phyloP scores from a whole-genome alignment of 2,113 vertebrate genomes.

The Phylloscopus trochilus region DNA sequence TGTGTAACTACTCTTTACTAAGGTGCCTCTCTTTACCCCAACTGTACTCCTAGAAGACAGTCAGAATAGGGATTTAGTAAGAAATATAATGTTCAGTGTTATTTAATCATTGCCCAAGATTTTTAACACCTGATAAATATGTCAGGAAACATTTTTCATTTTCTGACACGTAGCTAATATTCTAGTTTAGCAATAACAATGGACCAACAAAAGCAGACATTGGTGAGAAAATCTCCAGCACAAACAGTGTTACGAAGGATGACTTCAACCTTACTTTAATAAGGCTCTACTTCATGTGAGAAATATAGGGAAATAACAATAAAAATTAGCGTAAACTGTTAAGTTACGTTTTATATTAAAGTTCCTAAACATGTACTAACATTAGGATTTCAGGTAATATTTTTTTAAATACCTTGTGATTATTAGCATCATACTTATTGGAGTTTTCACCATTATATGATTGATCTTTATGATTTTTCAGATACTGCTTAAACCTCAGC shows the following conservation, averaged over 20 bases:
- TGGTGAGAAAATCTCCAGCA: not conserved
- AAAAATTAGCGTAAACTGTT: not conserved
- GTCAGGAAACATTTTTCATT: conserved; percentile 1
- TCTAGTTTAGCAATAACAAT: not conserved
- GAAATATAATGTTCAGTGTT: not conserved
- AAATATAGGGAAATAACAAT: not conserved
- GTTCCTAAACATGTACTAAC: not conserved
- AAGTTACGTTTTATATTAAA: not conserved
- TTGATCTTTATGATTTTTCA: not conserved
- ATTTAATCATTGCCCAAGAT: conserved; percentile 7
- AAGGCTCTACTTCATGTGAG: not conserved
- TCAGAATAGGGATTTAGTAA: conserved; percentile 22
- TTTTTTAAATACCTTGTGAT: rapidly evolving
- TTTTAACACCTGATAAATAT: conserved; percentile 26
- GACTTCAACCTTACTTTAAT: not conserved
- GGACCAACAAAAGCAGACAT: not conserved
- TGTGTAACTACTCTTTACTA: not conserved
- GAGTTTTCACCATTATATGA: not conserved
- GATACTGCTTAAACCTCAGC: not conserved
- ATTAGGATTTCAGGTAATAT: not conserved
- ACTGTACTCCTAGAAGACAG: not conserved
- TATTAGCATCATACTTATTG: not conserved
- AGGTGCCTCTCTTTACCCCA: not conserved
- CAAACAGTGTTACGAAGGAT: not conserved
- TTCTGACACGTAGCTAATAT: not conserved